phyloP scores from a whole-genome alignment of 2,113 vertebrate species.

The Serilophus lunatus region DNA sequence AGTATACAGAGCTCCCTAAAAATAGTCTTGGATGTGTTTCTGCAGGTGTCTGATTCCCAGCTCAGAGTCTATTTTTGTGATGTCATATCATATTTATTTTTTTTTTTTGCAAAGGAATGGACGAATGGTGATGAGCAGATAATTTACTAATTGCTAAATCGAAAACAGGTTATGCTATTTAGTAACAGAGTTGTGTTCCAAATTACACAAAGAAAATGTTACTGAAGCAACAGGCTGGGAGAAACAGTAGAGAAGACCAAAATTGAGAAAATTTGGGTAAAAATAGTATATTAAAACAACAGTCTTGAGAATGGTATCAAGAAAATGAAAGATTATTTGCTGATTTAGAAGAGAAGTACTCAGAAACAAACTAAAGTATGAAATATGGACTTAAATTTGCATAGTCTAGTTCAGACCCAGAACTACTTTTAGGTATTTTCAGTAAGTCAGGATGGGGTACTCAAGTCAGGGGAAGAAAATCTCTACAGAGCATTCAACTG shows the following conservation, averaged over 20 bases:
- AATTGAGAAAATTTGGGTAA: background rate
- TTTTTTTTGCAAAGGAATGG: background rate
- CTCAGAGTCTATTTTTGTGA: background rate
- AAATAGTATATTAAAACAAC: background rate
- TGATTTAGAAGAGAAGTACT: background rate
- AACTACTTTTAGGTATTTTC: background rate
- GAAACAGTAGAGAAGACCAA: background rate
- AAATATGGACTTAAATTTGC: background rate
- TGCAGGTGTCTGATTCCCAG: background rate
- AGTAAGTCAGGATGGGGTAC: background rate
- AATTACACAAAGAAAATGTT: background rate
- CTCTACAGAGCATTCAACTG: background rate
- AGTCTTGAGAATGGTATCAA: background rate
- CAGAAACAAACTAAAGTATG: background rate
- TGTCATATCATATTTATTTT: fast-evolving
- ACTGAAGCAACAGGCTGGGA: background rate
- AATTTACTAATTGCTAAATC: background rate
- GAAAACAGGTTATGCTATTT: background rate
- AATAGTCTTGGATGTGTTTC: background rate
- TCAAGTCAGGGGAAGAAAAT: background rate
- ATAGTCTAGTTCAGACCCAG: background rate
- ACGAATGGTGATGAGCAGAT: background rate
- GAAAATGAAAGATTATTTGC: background rate
- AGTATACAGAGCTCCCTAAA: background rate
- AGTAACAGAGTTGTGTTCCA: background rate